These are phyloP conservation scores for Myotis daubentonii DNA, from an alignment of 2,797 vertebrate genomes.

Conservation along the genomic window DNA sequence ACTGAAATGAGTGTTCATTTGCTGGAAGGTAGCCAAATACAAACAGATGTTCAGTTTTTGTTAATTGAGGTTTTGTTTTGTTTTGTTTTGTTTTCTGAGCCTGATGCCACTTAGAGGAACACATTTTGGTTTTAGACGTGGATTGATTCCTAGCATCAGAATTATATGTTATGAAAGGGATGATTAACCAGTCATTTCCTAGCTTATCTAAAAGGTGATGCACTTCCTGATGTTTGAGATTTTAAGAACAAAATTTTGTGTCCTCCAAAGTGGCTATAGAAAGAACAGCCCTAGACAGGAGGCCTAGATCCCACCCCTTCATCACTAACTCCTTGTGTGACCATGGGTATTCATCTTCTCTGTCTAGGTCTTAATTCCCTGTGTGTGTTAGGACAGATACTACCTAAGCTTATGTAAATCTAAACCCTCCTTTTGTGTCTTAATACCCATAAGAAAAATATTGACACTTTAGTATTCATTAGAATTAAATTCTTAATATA, in stretches of 20 bases:
- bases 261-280: background rate
- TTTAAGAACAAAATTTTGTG: background rate
- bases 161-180: background rate
- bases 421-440: background rate
- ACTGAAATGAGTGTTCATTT: conserved; percentile 37
- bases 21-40: conserved; percentile 55
- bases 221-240: background rate
- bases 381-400: background rate
- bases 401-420: background rate
- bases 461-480: background rate
- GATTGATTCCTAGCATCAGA: background rate
- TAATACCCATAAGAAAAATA: conserved; percentile 9
- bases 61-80: background rate
- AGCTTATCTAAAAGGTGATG: background rate
- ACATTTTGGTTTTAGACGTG: conserved; percentile 37
- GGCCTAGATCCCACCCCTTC: background rate
- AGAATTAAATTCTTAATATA: background rate
- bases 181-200: background rate
- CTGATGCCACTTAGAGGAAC: conserved; percentile 43
- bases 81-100: background rate
- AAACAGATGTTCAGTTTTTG: conserved; percentile 69
- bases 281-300: background rate
- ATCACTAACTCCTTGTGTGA: background rate
- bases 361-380: background rate
- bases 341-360: background rate